Evolutionary conservation across 2,888 invertebrate species (phyloP), one percentile per base, ranked within the genome.

Genomic region (Hyalella azteca): DNA sequence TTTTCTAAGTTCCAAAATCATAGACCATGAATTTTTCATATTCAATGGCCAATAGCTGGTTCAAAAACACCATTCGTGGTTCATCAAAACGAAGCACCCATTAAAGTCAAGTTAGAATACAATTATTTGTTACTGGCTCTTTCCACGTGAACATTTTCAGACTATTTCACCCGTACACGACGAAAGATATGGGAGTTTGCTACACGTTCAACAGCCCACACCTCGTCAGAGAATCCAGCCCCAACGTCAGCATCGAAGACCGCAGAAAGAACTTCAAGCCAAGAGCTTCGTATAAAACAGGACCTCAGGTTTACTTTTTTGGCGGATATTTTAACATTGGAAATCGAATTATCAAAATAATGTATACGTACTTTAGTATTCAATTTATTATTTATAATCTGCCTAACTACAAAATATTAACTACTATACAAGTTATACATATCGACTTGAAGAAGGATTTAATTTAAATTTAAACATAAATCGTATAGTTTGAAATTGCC

Each of bases 131-230:
- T 49, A 9, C 22, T 13, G 26, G 26, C 26, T 26, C 54, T 1
- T 15, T 45, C 15, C 11, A 4, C 26, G 26, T 54, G 19, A 13
- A 39, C n/a, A n/a, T n/a, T 66, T 66, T 3, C 75, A 75, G 75
- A 26, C 22, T 41, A 11, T 75, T 75, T 39, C 5, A 41, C 45
- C 26, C 40, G 11, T 29, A 45, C 75, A 13, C n/a, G 3, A 75
- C 75, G 29, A 41, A 45, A 5, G 45, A 45, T 7, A 45, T 45
- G 41, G 75, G 75, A 13, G 45, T 41, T n/a, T 75, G 75, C 75
- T 75, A 41, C 45, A 75, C 75, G 29, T 75, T 75, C 75, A 75
- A 75, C 75, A 75, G 75, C 36, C 75, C 75, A 9, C 26, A 41
- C 75, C 41, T 75, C 22, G n/a, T 13, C 40, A 19, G 45, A 19